Evolutionary conservation across 2,797 vertebrate genomes (phyloP).

Genomic region (Buphagus erythrorhynchus): DNA sequence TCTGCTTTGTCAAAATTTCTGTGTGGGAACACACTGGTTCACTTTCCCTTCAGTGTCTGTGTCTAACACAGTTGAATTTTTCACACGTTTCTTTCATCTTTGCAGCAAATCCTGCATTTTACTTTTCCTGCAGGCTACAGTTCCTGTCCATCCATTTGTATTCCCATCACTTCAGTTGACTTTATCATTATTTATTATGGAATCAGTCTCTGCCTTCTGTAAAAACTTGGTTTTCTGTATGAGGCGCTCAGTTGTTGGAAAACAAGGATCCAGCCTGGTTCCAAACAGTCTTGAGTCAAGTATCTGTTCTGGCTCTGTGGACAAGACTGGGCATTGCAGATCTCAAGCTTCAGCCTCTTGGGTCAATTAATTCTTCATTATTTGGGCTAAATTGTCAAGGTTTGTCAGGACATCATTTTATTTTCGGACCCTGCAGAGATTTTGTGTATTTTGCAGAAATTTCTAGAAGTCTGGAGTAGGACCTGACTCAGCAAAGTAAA

Average conservation of each 20-base stretch:
- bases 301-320: not conserved
- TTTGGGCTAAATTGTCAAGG: not conserved
- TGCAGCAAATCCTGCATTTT: not conserved
- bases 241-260: not conserved
- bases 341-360: fast-evolving
- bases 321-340: not conserved
- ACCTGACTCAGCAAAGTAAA: not conserved
- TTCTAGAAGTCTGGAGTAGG: not conserved
- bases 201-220: fast-evolving
- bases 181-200: fast-evolving
- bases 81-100: not conserved
- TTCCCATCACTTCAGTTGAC: not conserved
- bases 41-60: not conserved
- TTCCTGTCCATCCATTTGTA: not conserved
- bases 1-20: not conserved
- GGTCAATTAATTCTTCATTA: not conserved
- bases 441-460: not conserved
- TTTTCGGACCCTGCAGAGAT: not conserved
- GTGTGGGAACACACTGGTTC: not conserved
- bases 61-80: not conserved
- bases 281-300: fast-evolving
- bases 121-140: not conserved
- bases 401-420: fast-evolving
- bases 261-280: not conserved
- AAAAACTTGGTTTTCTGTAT: not conserved